Conservation (phyloP, 2,888 invertebrate species). For the Hemaris fuciformis region DNA sequence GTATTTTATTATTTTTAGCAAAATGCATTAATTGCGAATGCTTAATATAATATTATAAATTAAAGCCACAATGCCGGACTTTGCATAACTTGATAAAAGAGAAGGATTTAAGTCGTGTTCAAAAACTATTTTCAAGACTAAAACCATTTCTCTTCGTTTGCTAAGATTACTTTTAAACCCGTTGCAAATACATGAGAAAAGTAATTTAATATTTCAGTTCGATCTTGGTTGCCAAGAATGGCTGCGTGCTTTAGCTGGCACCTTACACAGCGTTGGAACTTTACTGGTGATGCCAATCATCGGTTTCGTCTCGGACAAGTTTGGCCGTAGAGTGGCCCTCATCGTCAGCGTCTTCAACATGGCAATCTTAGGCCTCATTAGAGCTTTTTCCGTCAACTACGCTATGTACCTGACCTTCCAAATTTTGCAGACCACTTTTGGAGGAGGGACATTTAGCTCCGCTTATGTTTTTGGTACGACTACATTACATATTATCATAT, state of each 20-base stretch:
- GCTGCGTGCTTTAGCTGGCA: slow-evolving; percentile 87
- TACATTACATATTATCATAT: background rate
- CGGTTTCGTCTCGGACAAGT: slow-evolving; percentile 86
- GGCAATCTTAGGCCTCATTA: slow-evolving; percentile 71
- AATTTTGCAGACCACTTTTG: slow-evolving; percentile 75
- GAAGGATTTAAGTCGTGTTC: too few relatives aligned
- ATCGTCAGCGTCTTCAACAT: slow-evolving; percentile 68
- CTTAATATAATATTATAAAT: too few relatives aligned
- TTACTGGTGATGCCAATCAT: slow-evolving; percentile 85
- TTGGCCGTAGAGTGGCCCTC: slow-evolving; percentile 76
- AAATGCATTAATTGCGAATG: too few relatives aligned
- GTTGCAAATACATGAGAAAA: too few relatives aligned
- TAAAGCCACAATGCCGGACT: too few relatives aligned
- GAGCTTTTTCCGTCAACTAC: slow-evolving; percentile 80
- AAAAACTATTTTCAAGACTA: too few relatives aligned
- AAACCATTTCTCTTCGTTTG: too few relatives aligned
- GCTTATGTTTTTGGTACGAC: slow-evolving; percentile 65
- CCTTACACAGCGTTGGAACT: slow-evolving; percentile 85
- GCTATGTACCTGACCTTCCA: slow-evolving; percentile 77
- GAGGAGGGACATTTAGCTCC: slow-evolving; percentile 78
- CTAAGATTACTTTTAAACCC: too few relatives aligned
- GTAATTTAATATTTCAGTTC: slow-evolving; percentile 71
- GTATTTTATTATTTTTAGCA: too few relatives aligned
- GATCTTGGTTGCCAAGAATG: slow-evolving; percentile 85
- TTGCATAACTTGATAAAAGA: too few relatives aligned